Conservation (phyloP, 2,888 invertebrate species). For the Electrophaes corylata region DNA sequence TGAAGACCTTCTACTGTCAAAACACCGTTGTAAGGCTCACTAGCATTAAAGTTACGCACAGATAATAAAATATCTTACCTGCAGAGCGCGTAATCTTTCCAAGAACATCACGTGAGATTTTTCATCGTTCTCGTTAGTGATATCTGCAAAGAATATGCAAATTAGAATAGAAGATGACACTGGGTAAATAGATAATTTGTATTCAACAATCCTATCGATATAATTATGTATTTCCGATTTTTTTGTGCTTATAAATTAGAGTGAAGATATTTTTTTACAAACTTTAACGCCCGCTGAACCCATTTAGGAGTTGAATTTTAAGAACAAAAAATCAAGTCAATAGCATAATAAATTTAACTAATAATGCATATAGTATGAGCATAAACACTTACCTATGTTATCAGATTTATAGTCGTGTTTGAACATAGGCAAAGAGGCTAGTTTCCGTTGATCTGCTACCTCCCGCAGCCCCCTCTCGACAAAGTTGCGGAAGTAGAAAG, state of each 20-base stretch:
- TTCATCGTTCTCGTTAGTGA: slow-evolving; percentile 76
- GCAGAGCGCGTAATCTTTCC: slow-evolving; percentile 73
- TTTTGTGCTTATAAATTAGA: too few species aligned
- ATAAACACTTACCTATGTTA: slow-evolving; percentile 59
- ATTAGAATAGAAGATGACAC: neutral
- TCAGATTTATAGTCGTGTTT: slow-evolving; percentile 70
- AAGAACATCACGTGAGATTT: slow-evolving; percentile 75
- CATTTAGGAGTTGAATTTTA: too few species aligned
- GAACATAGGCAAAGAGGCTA: slow-evolving; percentile 64
- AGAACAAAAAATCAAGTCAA: too few species aligned
- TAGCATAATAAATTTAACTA: too few species aligned
- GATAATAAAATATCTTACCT: slow-evolving; percentile 53
- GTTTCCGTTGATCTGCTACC: slow-evolving; percentile 74
- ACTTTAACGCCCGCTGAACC: too few species aligned
- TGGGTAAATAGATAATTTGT: neutral
- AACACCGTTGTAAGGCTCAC: too few species aligned
- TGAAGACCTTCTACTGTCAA: too few species aligned
- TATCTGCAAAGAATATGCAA: slow-evolving; percentile 60
- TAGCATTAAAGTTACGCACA: neutral
- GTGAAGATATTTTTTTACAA: too few species aligned
- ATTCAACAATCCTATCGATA: neutral
- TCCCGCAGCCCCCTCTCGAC: slow-evolving; percentile 89
- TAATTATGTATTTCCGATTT: too few species aligned
- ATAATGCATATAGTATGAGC: neutral
- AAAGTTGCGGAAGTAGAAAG: slow-evolving; percentile 94